Conservation (phyloP, 2,888 invertebrate genomes). For the Cyrtodaria siliqua region DNA sequence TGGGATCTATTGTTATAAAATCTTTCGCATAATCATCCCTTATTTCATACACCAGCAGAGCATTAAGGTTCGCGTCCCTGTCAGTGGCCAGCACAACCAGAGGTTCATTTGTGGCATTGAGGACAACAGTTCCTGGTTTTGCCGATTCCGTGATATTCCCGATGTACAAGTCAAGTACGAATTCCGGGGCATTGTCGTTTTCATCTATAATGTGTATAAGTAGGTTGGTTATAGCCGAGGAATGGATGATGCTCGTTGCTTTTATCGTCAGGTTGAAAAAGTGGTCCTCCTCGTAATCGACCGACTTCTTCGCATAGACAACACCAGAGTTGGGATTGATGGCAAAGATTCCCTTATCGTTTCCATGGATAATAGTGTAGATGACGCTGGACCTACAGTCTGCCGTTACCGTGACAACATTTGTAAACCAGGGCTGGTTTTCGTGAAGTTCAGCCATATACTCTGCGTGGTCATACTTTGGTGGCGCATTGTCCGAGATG, state of each 20-base stretch:
- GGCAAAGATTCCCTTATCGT: slow-evolving; percentile 91
- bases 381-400: slow-evolving; percentile 81
- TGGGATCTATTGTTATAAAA: slow-evolving; percentile 94
- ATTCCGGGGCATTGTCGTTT: slow-evolving; percentile 89
- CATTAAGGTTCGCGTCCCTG: slow-evolving; percentile 93
- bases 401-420: slow-evolving; percentile 75
- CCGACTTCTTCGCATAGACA: slow-evolving; percentile 90
- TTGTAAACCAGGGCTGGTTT: slow-evolving; percentile 74
- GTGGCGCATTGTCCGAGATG: slow-evolving; percentile 98
- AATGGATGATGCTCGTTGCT: slow-evolving; percentile 94
- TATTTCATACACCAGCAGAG: slow-evolving; percentile 94
- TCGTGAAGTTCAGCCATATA: slow-evolving; percentile 80
- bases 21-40: slow-evolving; percentile 90
- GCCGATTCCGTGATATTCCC: slow-evolving; percentile 90
- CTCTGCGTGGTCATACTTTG: slow-evolving; percentile 89
- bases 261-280: slow-evolving; percentile 94
- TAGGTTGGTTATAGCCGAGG: slow-evolving; percentile 90
- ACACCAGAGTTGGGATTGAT: slow-evolving; percentile 94
- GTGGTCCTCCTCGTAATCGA: slow-evolving; percentile 92
- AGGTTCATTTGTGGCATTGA: slow-evolving; percentile 89
- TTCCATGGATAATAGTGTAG: slow-evolving; percentile 93
- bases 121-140: slow-evolving; percentile 91
- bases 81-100: slow-evolving; percentile 94
- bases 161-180: slow-evolving; percentile 95
- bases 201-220: slow-evolving; percentile 94